Percentiles rank a stretch among this genome's conserved stretches.
phyloP scores from a whole-genome alignment of 2,888 invertebrate genomes.

The Lissonota sp. region DNA sequence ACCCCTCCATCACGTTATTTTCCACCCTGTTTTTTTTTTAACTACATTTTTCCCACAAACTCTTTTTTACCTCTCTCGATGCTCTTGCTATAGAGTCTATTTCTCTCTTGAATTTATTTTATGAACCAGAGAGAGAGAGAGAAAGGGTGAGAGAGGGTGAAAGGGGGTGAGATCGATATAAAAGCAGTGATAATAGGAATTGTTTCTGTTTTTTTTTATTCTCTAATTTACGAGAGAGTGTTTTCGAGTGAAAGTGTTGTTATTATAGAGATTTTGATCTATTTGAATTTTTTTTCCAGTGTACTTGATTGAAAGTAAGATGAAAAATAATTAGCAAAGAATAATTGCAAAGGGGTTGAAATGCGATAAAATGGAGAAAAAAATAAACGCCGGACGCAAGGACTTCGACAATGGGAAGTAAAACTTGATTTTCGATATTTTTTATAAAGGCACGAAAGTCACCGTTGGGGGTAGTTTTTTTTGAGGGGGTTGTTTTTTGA shows the following conservation, averaged over 20 bases:
- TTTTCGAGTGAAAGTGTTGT: conserved; percentile 45
- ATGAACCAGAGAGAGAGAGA: not conserved
- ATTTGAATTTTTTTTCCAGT: not conserved
- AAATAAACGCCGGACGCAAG: no score
- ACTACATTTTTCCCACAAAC: not conserved
- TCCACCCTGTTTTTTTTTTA: conserved; percentile 15
- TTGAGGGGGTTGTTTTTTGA: not conserved
- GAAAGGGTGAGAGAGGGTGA: conserved; percentile 18
- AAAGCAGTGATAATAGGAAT: conserved; percentile 51
- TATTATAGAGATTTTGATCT: not conserved
- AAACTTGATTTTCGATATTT: no score
- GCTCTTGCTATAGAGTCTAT: conserved; percentile 34
- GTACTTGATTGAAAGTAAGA: no score
- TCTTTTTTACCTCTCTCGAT: conserved; percentile 28
- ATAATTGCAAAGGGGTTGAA: no score
- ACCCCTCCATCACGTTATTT: conserved; percentile 60
- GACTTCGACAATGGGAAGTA: no score
- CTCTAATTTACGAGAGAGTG: conserved; percentile 57
- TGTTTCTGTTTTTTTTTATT: conserved; percentile 41
- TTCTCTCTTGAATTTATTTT: conserved; percentile 20
- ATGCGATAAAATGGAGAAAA: no score
- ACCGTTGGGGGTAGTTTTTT: no score
- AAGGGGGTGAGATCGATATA: conserved; percentile 41
- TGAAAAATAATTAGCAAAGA: no score
- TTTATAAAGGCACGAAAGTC: no score